A percentile compares a stretch with the other conserved stretches of the same genome.
Conservation (phyloP, 2,797 vertebrate genomes). For the Gadopsis marmoratus region DNA sequence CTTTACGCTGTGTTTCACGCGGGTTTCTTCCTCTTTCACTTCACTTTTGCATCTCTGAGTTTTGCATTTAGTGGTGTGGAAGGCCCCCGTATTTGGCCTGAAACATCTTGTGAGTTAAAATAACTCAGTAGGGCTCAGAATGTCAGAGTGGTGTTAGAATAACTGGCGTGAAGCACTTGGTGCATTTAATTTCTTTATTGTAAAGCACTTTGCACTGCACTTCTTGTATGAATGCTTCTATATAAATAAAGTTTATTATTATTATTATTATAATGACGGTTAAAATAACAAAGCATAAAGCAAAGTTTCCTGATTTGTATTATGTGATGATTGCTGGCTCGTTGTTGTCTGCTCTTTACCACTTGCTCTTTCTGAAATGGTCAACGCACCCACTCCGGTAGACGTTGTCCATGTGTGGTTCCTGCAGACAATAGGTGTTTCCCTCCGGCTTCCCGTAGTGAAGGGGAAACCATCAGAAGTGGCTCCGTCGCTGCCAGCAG, state of each 20-base stretch:
- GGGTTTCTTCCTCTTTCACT: constrained; percentile 53
- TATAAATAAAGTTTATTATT: too few species aligned
- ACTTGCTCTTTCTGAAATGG: constrained; percentile 68
- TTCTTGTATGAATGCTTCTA: too few species aligned
- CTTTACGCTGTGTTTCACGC: not conserved
- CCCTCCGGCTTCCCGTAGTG: constrained; percentile 77
- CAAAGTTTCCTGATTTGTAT: not conserved
- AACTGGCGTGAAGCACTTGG: too few species aligned
- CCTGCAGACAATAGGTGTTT: constrained; percentile 77
- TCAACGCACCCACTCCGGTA: constrained; percentile 53
- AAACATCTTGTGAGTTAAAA: not conserved
- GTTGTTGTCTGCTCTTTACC: constrained; percentile 26
- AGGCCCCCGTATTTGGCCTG: not conserved
- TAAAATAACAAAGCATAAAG: not conserved
- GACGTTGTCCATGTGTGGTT: constrained; percentile 64
- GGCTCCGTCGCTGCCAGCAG: constrained; percentile 60
- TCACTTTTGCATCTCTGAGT: constrained; percentile 22
- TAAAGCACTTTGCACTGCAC: too few species aligned
- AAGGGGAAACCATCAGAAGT: constrained; percentile 70
- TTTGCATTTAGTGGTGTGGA: not conserved
- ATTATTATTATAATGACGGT: too few species aligned
- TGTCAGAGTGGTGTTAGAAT: not conserved
- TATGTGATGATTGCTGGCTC: not conserved
- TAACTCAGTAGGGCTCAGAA: not conserved
- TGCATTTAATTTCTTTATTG: too few species aligned